phyloP scores from a whole-genome alignment of 2,113 vertebrate genomes.

The Crotalus helleri region DNA sequence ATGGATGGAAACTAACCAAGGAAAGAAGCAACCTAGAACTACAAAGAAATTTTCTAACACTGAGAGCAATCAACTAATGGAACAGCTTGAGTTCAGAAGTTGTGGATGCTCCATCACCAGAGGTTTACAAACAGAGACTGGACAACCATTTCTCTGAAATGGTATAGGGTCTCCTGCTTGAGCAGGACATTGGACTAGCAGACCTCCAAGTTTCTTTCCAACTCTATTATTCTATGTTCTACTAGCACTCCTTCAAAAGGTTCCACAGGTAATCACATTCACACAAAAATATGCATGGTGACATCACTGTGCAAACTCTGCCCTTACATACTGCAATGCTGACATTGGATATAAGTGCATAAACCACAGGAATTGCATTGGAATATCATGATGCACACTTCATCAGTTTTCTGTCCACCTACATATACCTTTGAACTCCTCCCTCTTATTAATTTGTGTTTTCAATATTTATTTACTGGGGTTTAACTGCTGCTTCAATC shows the following conservation, averaged over 20 bases:
- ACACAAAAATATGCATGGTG: neutral
- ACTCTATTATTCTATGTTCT: neutral
- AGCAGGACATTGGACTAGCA: neutral
- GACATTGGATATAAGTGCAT: neutral
- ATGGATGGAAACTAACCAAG: neutral
- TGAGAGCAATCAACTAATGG: neutral
- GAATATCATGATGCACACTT: neutral
- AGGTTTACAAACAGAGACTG: neutral
- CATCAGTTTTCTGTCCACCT: neutral
- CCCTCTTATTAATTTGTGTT: conserved; percentile 23
- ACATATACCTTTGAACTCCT: neutral
- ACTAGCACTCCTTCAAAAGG: neutral
- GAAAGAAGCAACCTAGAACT: neutral
- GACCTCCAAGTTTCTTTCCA: neutral
- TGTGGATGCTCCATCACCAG: neutral
- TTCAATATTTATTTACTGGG: neutral
- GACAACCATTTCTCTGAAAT: neutral
- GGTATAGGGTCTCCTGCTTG: neutral
- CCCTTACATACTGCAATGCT: neutral
- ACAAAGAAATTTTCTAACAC: neutral
- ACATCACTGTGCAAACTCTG: neutral
- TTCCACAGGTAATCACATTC: neutral
- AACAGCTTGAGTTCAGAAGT: neutral
- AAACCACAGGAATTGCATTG: neutral
- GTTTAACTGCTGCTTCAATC: neutral